Percentiles rank a stretch among this genome's conserved stretches.
These are phyloP conservation scores for Psittacus erithacus DNA, from an alignment of 2,113 vertebrate species.

Conservation along the genomic window DNA sequence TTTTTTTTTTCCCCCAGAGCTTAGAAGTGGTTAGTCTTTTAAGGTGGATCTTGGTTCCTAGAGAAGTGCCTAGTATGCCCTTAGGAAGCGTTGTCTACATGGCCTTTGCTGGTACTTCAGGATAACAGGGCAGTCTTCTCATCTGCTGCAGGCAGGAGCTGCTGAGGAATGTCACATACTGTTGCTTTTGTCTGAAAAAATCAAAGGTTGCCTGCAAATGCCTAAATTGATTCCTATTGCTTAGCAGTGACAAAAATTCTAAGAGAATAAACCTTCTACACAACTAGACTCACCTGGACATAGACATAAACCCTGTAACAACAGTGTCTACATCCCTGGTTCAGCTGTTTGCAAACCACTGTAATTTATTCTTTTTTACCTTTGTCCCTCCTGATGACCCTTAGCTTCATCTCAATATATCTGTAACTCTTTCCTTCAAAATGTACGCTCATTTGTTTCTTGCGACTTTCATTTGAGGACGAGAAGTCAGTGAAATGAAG, in stretches of 20 bases:
- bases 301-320: not conserved
- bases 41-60: not conserved
- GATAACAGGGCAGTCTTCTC: not conserved
- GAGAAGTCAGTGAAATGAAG: not conserved
- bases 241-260: not conserved
- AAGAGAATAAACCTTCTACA: not conserved
- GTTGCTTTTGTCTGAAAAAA: not conserved
- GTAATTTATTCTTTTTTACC: not conserved
- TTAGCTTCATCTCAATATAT: not conserved
- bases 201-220: not conserved
- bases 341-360: not conserved
- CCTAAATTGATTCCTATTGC: not conserved
- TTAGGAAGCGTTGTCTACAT: fast-evolving
- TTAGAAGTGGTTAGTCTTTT: not conserved
- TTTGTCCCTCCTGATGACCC: not conserved
- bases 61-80: not conserved
- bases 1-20: not conserved
- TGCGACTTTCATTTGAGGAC: not conserved
- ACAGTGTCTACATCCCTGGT: not conserved
- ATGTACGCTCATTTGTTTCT: not conserved
- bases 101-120: not conserved
- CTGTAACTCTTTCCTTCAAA: not conserved
- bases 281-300: not conserved
- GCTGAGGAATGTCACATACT: not conserved
- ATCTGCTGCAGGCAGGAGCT: not conserved